Conservation (phyloP, 2,113 vertebrate species). For the Rostratula benghalensis region DNA sequence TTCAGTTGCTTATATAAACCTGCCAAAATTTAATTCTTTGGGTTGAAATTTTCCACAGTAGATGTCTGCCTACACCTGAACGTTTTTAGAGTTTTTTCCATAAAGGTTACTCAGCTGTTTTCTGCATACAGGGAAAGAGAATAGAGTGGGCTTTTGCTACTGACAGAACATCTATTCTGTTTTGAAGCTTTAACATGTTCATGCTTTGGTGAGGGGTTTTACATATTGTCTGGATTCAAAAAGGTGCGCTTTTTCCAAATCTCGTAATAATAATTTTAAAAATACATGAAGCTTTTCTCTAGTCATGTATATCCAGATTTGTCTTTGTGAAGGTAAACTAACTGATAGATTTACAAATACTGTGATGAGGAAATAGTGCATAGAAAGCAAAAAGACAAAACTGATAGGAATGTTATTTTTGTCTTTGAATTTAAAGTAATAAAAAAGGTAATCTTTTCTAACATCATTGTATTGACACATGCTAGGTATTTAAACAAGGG, state of each 20-base stretch:
- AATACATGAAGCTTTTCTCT: background rate
- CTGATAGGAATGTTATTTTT: background rate
- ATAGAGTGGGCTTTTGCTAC: background rate
- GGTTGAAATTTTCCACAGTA: background rate
- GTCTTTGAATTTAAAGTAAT: background rate
- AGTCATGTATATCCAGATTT: background rate
- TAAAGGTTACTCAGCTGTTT: background rate
- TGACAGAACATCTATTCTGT: background rate
- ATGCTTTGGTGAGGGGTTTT: background rate
- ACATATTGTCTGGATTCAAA: background rate
- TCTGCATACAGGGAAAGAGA: background rate
- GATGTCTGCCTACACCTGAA: background rate
- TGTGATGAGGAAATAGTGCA: background rate
- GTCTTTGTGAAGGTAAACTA: background rate
- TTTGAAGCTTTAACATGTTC: background rate
- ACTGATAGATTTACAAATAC: background rate
- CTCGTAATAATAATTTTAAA: background rate
- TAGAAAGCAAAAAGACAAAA: background rate
- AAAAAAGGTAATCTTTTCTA: background rate
- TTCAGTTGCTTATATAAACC: background rate
- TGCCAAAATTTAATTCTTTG: background rate
- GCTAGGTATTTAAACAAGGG: background rate
- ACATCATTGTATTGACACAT: background rate
- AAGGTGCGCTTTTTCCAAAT: background rate
- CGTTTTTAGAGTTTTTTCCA: background rate